A percentile compares a stretch with the other conserved stretches of the same genome.
Evolutionary conservation across 2,113 vertebrate genomes (phyloP).

Genomic region (Bostrychus sinensis): DNA sequence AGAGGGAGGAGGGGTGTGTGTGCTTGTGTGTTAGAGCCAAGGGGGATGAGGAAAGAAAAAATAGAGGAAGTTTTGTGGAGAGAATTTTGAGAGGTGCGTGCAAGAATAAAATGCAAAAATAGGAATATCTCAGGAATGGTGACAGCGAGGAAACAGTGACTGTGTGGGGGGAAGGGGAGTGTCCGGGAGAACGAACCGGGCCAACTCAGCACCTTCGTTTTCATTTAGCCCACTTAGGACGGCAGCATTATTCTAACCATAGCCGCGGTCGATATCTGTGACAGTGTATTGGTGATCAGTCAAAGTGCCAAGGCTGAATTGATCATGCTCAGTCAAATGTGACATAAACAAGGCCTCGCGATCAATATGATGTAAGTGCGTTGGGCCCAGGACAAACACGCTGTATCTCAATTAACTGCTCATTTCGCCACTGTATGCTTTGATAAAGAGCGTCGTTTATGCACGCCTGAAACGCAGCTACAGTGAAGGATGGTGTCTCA

Average conservation of each 20-base stretch:
- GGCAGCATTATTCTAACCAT: conserved; percentile 75
- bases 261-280: conserved; percentile 66
- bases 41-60: conserved; percentile 34
- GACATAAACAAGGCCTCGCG: conserved; percentile 75
- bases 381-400: conserved; percentile 63
- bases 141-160: conserved; percentile 12
- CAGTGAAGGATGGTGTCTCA: conserved; percentile 51
- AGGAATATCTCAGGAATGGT: conserved; percentile 6
- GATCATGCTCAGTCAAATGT: conserved; percentile 79
- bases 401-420: conserved; percentile 78
- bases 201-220: conserved; percentile 56
- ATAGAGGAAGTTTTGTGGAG: conserved; percentile 14
- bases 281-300: conserved; percentile 79
- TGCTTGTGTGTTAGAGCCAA: conserved; percentile 33
- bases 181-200: conserved; percentile 34
- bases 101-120: conserved; percentile 42
- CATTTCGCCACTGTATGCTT: conserved; percentile 37
- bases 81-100: conserved; percentile 30
- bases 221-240: conserved; percentile 57
- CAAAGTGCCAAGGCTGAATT: conserved; percentile 74
- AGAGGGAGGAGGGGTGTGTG: conserved; percentile 27
- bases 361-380: conserved; percentile 63
- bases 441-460: conserved; percentile 70
- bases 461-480: conserved; percentile 23
- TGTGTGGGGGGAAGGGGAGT: background rate